These are phyloP conservation scores for Thymelicus lineola DNA, from an alignment of 2,888 invertebrate genomes.

Conservation along the genomic window DNA sequence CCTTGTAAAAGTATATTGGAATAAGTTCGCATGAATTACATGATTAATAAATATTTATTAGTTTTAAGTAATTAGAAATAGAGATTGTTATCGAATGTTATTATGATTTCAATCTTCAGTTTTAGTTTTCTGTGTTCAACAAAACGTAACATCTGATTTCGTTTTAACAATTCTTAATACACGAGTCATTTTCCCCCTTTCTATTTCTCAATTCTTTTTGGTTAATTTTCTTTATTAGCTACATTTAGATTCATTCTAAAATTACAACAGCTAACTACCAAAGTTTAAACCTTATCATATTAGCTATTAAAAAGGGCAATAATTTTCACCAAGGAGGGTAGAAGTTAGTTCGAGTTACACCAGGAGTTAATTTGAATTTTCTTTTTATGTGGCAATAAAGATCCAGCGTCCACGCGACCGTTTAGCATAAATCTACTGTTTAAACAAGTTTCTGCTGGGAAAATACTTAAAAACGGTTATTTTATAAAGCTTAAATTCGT, in stretches of 20 bases:
- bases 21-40: too few relatives aligned
- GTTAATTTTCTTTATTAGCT: constrained; percentile 20
- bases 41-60: too few relatives aligned
- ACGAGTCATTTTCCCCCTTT: too few relatives aligned
- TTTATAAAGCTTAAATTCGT: constrained; percentile 17
- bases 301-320: constrained; percentile 47
- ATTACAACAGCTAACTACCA: constrained; percentile 32
- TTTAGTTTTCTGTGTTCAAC: too few relatives aligned
- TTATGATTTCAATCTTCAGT: too few relatives aligned
- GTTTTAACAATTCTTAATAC: too few relatives aligned
- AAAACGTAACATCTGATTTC: too few relatives aligned
- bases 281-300: constrained; percentile 41
- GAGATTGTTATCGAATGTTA: too few relatives aligned
- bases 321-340: constrained; percentile 47
- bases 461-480: constrained; percentile 28
- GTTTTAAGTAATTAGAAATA: too few relatives aligned
- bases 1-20: too few relatives aligned
- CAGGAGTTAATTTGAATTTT: constrained; percentile 76
- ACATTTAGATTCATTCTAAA: constrained; percentile 29
- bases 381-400: constrained; percentile 63
- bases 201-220: background rate
- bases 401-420: constrained; percentile 51
- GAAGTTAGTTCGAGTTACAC: constrained; percentile 56
- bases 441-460: constrained; percentile 43
- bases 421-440: constrained; percentile 74